Evolutionary conservation across 2,888 invertebrate species (phyloP).

Genomic region (Mamestra brassicae): DNA sequence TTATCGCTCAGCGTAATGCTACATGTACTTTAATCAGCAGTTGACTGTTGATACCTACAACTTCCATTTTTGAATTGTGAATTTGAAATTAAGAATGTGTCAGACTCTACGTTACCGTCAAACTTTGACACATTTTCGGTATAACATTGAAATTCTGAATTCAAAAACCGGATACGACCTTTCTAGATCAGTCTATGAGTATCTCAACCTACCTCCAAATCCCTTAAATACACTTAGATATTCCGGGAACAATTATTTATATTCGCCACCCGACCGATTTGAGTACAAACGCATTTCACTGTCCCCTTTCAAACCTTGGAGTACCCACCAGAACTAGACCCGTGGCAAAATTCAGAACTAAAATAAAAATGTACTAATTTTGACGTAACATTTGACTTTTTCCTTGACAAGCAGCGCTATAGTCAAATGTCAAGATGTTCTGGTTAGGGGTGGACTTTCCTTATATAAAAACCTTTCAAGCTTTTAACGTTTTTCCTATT

Average conservation of each 20-base stretch:
- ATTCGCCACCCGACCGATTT: constrained; percentile 51
- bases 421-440: neutral
- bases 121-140: too few relatives aligned
- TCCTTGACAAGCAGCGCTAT: constrained; percentile 23
- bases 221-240: constrained; percentile 3
- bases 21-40: too few relatives aligned
- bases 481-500: constrained; percentile 64
- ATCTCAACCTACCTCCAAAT: neutral
- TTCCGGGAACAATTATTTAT: constrained; percentile 54
- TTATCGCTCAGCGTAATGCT: too few relatives aligned
- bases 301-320: constrained; percentile 47
- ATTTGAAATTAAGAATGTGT: too few relatives aligned
- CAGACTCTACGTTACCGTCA: too few relatives aligned
- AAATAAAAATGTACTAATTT: constrained; percentile 14
- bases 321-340: constrained; percentile 22
- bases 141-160: too few relatives aligned
- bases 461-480: constrained; percentile 62
- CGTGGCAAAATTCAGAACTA: neutral
- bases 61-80: too few relatives aligned
- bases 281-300: constrained; percentile 54
- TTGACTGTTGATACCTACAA: too few relatives aligned
- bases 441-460: constrained; percentile 59
- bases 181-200: neutral
- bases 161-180: neutral
- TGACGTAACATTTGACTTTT: constrained; percentile 9